Base-by-base conservation (phyloP, 1,140 invertebrate species). In the Magallana angulata region DNA sequence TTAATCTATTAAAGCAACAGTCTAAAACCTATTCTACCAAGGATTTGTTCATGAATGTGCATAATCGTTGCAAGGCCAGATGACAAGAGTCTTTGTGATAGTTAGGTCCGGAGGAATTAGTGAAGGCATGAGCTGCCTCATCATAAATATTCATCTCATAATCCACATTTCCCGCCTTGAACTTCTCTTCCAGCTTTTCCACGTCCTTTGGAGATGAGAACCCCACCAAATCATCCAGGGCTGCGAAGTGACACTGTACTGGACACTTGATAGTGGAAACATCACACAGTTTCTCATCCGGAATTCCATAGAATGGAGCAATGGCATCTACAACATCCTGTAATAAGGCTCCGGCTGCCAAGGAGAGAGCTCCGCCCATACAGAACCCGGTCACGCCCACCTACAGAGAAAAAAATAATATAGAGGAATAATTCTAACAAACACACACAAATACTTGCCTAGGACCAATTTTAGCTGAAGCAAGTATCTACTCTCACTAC, bases 251-350 rank as follows among this genome's bases (percentile, higher is more conserved):
- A 30, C 91, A 92, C 86, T 94, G 93, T 0, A 94, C 16, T 7
- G 93, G 93, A 36, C 91, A 88, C 48, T 81, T 91, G 57, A 94
- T 94, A 24, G 90, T 92, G 11, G 90, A 88, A 9, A 93, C 68
- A 80, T 94, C 93, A 85, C 90, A 91, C 48, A 92, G 86, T 9
- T 85, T 68, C 9, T 84, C 68, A 2, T 85, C 88, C 9, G 92
- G 92, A 80, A 93, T 92, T 16, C 94, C 94, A 82, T 94, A 94
- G 87, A 94, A 94, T 3, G 93, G 93, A 8, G 90, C 92, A 36
- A 91, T 89, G 1, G 94, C 92, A 81, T 90, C 90, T 1, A 94
- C 84, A 57, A 11, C 18, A 11, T 60, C 82, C 58, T n/a, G n/a
- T 84, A 30, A n/a, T 4, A 90, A 60, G 0, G 88, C 92, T 4